phyloP scores from a whole-genome alignment of 23 tunicate genomes.

The Corella eumyota region DNA sequence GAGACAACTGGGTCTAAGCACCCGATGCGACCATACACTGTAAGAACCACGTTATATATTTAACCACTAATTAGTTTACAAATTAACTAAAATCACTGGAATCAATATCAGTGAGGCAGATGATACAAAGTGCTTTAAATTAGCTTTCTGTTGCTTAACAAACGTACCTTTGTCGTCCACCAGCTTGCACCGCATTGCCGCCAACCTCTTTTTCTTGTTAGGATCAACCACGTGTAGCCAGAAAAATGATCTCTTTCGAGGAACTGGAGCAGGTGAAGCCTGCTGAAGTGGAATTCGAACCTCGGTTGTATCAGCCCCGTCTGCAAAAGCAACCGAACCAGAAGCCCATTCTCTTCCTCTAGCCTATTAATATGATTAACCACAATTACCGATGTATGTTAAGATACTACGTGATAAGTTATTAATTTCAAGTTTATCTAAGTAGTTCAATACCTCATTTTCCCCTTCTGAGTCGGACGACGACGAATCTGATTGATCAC shows the following conservation, averaged over 20 bases:
- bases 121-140: too few relatives aligned
- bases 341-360: conserved; percentile 55
- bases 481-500: conserved; percentile 24
- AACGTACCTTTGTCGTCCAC: conserved; percentile 73
- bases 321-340: conserved; percentile 65
- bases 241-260: conserved; percentile 75
- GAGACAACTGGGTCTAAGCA: conserved; percentile 7
- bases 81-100: too few relatives aligned
- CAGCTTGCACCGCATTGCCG: conserved; percentile 56
- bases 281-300: conserved; percentile 84
- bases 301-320: conserved; percentile 73
- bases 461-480: conserved; percentile 15
- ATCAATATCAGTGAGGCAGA: too few relatives aligned
- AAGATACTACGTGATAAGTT: neutral
- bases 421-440: neutral
- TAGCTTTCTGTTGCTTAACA: too few relatives aligned
- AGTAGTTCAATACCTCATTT: neutral
- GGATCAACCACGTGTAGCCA: conserved; percentile 88
- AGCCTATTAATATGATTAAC: conserved; percentile 1
- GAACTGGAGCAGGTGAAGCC: conserved; percentile 28
- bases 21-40: conserved; percentile 59
- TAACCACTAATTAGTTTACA: too few relatives aligned
- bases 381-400: neutral
- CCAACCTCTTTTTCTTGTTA: conserved; percentile 62
- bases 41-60: too few relatives aligned